phyloP scores from a whole-genome alignment of 2,797 vertebrate species.

The Brachymystax lenok region DNA sequence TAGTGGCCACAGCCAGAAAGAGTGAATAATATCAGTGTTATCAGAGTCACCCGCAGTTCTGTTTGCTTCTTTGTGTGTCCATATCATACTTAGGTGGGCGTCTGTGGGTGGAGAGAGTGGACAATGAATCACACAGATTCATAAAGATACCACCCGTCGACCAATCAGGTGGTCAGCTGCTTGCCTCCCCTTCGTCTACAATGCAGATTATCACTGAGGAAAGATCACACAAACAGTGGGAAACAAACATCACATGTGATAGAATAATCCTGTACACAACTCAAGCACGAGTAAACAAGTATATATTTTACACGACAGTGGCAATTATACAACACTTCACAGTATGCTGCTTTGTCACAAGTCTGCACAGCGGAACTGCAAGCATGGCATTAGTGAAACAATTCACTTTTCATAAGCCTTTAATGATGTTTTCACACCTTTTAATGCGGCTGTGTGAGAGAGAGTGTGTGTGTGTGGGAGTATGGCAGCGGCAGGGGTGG shows the following conservation, averaged over 20 bases:
- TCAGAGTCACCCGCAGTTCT: conserved; percentile 31
- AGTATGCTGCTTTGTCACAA: conserved; percentile 20
- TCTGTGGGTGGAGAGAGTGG: conserved; percentile 48
- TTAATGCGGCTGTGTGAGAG: conserved; percentile 47
- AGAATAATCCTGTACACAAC: conserved; percentile 12
- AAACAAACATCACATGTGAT: conserved; percentile 19
- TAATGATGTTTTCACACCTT: conserved; percentile 60
- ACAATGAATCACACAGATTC: conserved; percentile 43
- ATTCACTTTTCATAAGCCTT: conserved; percentile 56
- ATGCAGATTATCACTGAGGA: conserved; percentile 33
- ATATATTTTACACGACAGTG: conserved; percentile 24
- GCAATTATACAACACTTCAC: conserved; percentile 16
- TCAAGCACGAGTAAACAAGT: conserved; percentile 44
- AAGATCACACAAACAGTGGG: conserved; percentile 33
- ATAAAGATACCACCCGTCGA: conserved; percentile 28
- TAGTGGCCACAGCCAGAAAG: conserved; percentile 42
- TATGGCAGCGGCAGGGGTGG: conserved; percentile 23
- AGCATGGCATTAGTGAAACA: conserved; percentile 40
- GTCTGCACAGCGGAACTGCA: conserved; percentile 28
- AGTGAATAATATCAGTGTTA: conserved; percentile 52
- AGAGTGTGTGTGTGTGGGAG: conserved; percentile 27
- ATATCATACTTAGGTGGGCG: conserved; percentile 54
- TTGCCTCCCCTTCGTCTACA: conserved; percentile 39
- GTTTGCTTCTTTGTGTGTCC: conserved; percentile 41
- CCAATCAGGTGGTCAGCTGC: conserved; percentile 41